Evolutionary conservation across 2,888 invertebrate species (phyloP).

Genomic region (Diaprepes abbreviatus): DNA sequence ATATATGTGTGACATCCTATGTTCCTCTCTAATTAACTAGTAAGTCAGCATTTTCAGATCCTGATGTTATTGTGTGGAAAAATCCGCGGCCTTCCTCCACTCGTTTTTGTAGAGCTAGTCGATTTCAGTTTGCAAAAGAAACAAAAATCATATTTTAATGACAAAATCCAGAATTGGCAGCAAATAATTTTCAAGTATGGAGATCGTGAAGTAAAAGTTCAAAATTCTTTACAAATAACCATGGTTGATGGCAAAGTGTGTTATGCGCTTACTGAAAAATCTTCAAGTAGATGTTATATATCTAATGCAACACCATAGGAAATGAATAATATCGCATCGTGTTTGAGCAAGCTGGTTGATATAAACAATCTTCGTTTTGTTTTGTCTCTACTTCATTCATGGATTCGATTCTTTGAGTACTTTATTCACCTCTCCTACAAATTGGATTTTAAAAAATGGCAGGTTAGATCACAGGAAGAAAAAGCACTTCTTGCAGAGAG

Average conservation of each 20-base stretch:
- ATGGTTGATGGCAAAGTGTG: conserved; percentile 29
- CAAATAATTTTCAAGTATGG: conserved; percentile 11
- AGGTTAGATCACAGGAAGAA: too few species aligned
- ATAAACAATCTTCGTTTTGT: conserved; percentile 26
- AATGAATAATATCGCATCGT: conserved; percentile 27
- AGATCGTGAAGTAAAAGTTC: conserved; percentile 13
- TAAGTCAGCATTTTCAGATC: too few species aligned
- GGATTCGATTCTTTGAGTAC: conserved; percentile 33
- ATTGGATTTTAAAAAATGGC: too few species aligned
- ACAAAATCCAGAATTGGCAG: conserved; percentile 28
- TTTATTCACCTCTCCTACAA: too few species aligned
- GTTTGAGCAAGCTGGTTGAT: conserved; percentile 15
- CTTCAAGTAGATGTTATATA: conserved; percentile 16
- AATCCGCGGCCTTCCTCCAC: conserved; percentile 36
- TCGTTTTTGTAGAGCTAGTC: conserved; percentile 20
- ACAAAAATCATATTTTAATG: conserved; percentile 12
- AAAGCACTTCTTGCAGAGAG: conserved; percentile 28
- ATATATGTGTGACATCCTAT: too few species aligned
- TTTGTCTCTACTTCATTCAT: conserved; percentile 40
- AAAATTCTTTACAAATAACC: too few species aligned
- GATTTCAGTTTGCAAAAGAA: conserved; percentile 20
- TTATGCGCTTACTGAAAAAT: conserved; percentile 7
- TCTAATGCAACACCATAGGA: too few species aligned
- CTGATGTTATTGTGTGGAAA: too few species aligned
- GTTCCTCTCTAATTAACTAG: too few species aligned